Percentiles rank a stretch among this genome's conserved stretches.
Conservation (phyloP, 2,113 vertebrate species). For the Trichomycterus rosablanca region DNA sequence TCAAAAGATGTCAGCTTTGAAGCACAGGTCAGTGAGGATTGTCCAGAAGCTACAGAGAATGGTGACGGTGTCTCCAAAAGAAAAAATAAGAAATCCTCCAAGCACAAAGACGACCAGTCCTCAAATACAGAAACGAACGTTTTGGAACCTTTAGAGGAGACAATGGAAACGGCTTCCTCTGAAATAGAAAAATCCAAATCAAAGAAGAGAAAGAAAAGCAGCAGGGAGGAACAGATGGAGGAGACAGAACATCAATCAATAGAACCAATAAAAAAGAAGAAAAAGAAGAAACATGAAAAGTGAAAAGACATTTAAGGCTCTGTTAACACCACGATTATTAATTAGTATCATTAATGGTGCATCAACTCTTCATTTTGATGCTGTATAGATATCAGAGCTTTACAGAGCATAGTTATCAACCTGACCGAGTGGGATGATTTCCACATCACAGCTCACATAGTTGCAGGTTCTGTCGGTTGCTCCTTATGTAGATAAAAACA, state of each 20-base stretch:
- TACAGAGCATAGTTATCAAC: too few relatives aligned
- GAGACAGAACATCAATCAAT: not conserved
- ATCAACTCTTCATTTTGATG: too few relatives aligned
- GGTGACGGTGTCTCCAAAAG: conserved; percentile 1
- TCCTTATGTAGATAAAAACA: too few relatives aligned
- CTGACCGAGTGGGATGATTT: too few relatives aligned
- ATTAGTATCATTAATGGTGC: not conserved
- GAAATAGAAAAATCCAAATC: conserved; percentile 9
- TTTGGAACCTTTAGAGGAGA: not conserved
- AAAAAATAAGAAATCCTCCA: conserved; percentile 47
- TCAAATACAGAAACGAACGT: not conserved
- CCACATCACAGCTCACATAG: too few relatives aligned
- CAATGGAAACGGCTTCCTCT: not conserved
- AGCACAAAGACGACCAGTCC: not conserved
- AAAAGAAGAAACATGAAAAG: conserved; percentile 49
- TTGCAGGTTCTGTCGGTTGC: too few relatives aligned
- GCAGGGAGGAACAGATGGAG: not conserved
- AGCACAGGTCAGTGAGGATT: conserved; percentile 2
- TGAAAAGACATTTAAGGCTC: conserved; percentile 40
- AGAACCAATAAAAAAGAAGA: conserved; percentile 21
- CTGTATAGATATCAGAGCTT: too few relatives aligned
- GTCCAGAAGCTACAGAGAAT: not conserved
- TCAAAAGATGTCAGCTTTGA: not conserved
- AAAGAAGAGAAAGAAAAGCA: conserved; percentile 36
- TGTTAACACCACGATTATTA: too few relatives aligned